These are phyloP conservation scores for Amphimedon queenslandica DNA, from an alignment of 37 sponge, comb jelly and placozoan species.

Conservation along the genomic window DNA sequence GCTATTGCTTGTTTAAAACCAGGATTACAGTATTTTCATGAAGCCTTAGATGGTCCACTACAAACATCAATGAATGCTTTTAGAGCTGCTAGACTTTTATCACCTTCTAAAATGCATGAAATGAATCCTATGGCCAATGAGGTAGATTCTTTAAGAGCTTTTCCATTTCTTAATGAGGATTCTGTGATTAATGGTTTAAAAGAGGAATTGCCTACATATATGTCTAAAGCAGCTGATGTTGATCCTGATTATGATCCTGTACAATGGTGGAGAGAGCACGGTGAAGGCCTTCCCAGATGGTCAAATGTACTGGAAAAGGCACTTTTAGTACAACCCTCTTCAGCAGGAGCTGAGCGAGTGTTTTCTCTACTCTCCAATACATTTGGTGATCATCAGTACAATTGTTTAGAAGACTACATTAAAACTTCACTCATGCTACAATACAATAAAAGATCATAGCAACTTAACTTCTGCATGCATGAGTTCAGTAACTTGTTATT, in stretches of 20 bases:
- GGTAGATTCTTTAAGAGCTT: constrained; percentile 1
- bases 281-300: neutral
- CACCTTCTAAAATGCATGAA: constrained; percentile 1
- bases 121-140: neutral
- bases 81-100: constrained; percentile 13
- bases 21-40: constrained; percentile 5
- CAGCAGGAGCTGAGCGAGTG: constrained; percentile 15
- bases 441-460: constrained; percentile 1
- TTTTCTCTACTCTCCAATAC: constrained; percentile 6
- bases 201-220: constrained; percentile 10
- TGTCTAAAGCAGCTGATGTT: constrained; percentile 6
- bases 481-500: neutral
- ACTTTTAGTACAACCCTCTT: constrained; percentile 10
- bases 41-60: neutral
- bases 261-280: neutral
- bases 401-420: constrained; percentile 8
- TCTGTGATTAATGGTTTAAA: constrained; percentile 1
- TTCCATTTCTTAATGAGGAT: constrained; percentile 9
- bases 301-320: neutral
- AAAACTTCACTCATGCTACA: constrained; percentile 12
- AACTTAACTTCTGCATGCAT: neutral
- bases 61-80: constrained; percentile 9
- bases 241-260: neutral
- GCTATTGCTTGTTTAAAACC: constrained; percentile 14
- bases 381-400: constrained; percentile 4